These are phyloP conservation scores for Laticauda laticaudata DNA, from an alignment of 2,113 vertebrate genomes.

Conservation along the genomic window DNA sequence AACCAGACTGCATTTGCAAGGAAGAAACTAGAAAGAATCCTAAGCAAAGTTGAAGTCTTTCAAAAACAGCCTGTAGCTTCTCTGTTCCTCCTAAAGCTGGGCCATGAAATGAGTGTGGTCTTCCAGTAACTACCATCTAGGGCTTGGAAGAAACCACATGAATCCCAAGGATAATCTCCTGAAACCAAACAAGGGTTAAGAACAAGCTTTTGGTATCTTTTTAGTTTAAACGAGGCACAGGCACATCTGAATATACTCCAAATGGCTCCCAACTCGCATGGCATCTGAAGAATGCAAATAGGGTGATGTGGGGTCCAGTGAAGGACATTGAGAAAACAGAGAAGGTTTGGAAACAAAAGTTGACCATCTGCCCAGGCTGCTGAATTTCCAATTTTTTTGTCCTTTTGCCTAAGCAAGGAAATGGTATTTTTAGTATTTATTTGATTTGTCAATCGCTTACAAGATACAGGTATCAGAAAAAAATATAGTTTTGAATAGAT, in stretches of 20 bases:
- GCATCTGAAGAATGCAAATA: neutral
- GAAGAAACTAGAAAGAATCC: neutral
- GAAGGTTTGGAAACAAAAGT: neutral
- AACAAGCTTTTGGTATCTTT: neutral
- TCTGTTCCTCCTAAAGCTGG: conserved; percentile 18
- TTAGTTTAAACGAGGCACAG: neutral
- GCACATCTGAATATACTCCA: neutral
- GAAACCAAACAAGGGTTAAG: neutral
- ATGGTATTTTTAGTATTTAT: neutral
- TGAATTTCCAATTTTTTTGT: neutral
- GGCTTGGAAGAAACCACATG: accelerated
- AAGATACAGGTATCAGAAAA: too few species aligned
- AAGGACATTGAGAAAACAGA: neutral
- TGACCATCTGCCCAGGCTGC: neutral
- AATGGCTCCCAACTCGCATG: neutral
- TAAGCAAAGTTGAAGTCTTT: neutral
- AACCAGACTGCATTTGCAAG: neutral
- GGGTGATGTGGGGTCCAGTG: neutral
- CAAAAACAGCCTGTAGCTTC: accelerated
- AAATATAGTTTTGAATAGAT: too few species aligned
- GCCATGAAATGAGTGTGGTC: neutral
- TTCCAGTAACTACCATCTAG: conserved; percentile 28
- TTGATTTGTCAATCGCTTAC: too few species aligned
- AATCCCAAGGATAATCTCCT: neutral
- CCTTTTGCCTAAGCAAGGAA: neutral